Conservation (phyloP, 1,140 invertebrate genomes). For the Atta cephalotes region DNA sequence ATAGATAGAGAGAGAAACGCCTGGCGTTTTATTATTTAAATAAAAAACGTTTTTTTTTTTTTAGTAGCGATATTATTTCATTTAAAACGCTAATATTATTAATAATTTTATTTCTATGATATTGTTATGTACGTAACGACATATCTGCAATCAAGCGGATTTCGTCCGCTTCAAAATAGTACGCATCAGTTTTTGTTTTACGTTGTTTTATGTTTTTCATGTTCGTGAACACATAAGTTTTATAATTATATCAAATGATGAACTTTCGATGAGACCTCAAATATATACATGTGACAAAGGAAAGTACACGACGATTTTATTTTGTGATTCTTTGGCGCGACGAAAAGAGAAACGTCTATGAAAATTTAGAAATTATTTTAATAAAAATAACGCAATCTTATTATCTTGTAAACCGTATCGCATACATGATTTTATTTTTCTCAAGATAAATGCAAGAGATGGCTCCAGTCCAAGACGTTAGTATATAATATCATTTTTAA, state of each 20-base stretch:
- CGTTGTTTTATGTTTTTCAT: not conserved
- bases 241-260: constrained; percentile 39
- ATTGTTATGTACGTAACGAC: constrained; percentile 18
- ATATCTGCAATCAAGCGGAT: not conserved
- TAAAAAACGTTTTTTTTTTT: constrained; percentile 28
- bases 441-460: constrained; percentile 25
- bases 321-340: not conserved
- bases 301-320: constrained; percentile 14
- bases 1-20: not conserved
- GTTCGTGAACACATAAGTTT: not conserved
- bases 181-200: not conserved
- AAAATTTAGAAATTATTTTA: constrained; percentile 62
- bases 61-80: constrained; percentile 23
- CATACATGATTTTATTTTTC: constrained; percentile 5
- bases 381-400: not conserved
- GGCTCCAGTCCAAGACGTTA: constrained; percentile 80
- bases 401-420: constrained; percentile 18
- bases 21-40: constrained; percentile 39
- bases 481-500: constrained; percentile 77
- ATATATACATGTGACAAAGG: not conserved
- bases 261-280: not conserved
- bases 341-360: not conserved
- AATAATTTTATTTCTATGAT: constrained; percentile 16
- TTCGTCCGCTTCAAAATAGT: not conserved
- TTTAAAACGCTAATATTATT: constrained; percentile 12